phyloP scores from a whole-genome alignment of 2,888 invertebrate species.

The Electrophaes corylata region DNA sequence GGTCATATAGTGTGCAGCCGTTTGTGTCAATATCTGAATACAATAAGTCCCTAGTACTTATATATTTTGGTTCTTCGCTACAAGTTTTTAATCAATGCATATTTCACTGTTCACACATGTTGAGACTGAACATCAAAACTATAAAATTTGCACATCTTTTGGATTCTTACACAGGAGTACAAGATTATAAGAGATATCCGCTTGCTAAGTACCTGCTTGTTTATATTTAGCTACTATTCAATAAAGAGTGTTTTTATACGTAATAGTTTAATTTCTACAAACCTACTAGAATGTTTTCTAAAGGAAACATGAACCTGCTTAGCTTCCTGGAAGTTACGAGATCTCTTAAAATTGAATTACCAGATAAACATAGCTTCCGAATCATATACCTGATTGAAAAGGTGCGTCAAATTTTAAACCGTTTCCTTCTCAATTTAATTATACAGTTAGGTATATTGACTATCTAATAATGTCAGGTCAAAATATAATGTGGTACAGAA shows the following conservation, averaged over 20 bases:
- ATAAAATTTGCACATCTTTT: no score
- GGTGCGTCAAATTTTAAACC: constrained; percentile 43
- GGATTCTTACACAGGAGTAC: no score
- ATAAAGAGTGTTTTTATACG: not conserved
- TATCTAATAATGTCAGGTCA: constrained; percentile 40
- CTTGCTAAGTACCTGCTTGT: not conserved
- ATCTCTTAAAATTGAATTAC: constrained; percentile 3
- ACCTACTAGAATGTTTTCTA: not conserved
- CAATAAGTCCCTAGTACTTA: not conserved
- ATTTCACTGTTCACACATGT: not conserved
- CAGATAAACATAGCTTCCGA: not conserved
- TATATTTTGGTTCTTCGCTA: no score
- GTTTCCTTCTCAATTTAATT: constrained; percentile 34
- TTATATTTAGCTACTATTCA: no score
- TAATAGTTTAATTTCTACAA: not conserved
- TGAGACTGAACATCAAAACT: not conserved
- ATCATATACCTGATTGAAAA: constrained; percentile 25
- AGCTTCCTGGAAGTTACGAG: not conserved
- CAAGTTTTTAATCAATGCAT: no score
- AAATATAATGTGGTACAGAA: constrained; percentile 1
- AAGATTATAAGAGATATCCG: no score
- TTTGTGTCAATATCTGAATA: no score
- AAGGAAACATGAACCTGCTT: constrained; percentile 7
- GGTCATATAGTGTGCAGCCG: not conserved
- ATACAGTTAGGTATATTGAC: constrained; percentile 22